Conservation (phyloP, 1,140 invertebrate species). For the Orius insidiosus region DNA sequence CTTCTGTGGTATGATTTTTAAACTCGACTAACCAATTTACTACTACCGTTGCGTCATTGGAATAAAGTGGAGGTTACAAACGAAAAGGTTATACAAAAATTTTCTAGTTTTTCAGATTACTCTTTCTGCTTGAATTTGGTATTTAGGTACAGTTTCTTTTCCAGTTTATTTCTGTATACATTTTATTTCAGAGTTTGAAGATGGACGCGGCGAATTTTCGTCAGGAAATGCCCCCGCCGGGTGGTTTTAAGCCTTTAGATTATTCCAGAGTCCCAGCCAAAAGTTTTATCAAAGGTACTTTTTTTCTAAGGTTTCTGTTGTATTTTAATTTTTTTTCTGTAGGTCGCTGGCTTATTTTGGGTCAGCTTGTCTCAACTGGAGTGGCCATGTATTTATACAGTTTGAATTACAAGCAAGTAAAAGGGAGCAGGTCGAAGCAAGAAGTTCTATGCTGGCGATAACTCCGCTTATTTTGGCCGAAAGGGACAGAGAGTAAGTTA, state of each 20-base stretch:
- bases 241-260: conserved; percentile 60
- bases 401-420: conserved; percentile 32
- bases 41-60: too few relatives aligned
- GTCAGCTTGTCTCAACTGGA: conserved; percentile 39
- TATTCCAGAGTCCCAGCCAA: conserved; percentile 52
- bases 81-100: too few relatives aligned
- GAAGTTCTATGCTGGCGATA: conserved; percentile 52
- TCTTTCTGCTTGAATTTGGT: too few relatives aligned
- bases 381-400: conserved; percentile 38
- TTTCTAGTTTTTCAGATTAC: too few relatives aligned
- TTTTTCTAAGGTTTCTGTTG: background rate
- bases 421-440: conserved; percentile 47
- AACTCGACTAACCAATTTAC: too few relatives aligned
- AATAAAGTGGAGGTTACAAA: too few relatives aligned
- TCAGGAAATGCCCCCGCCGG: conserved; percentile 75
- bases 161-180: too few relatives aligned
- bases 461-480: conserved; percentile 62
- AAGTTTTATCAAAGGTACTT: conserved; percentile 39
- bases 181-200: too few relatives aligned
- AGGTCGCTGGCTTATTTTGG: conserved; percentile 40
- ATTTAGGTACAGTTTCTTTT: too few relatives aligned
- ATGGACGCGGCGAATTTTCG: too few relatives aligned
- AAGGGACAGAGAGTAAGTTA: conserved; percentile 34
- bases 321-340: conserved; percentile 8
- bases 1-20: too few relatives aligned